Percentiles rank a stretch among this genome's conserved stretches.
Evolutionary conservation across 2,113 vertebrate species (phyloP).

Genomic region (Grus americana): DNA sequence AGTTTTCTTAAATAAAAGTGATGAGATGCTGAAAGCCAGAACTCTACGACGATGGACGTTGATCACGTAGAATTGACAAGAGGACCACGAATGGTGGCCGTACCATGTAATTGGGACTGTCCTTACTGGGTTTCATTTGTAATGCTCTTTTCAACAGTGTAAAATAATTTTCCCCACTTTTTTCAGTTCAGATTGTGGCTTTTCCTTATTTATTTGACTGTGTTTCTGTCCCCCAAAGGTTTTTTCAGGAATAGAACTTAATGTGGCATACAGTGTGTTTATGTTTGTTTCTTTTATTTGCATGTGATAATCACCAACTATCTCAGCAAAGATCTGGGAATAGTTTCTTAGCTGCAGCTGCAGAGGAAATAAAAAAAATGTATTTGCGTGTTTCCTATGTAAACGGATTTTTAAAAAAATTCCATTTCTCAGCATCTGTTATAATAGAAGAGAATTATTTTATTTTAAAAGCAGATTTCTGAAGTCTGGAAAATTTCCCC

Average conservation of each 20-base stretch:
- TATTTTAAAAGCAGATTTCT: conserved; percentile 21
- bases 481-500: neutral
- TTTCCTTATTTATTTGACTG: neutral
- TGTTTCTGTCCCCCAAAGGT: neutral
- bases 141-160: neutral
- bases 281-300: conserved; percentile 51
- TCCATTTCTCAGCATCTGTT: conserved; percentile 24
- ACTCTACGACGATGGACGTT: neutral
- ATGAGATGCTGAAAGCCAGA: neutral
- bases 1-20: neutral
- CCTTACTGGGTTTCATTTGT: neutral
- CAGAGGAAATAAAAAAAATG: conserved; percentile 36
- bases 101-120: neutral
- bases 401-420: conserved; percentile 8
- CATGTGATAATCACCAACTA: conserved; percentile 17
- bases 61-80: neutral
- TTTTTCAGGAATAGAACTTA: conserved; percentile 21
- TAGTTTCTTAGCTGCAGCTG: conserved; percentile 59
- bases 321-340: conserved; percentile 56
- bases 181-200: neutral
- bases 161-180: neutral
- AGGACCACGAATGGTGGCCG: neutral
- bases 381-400: conserved; percentile 29
- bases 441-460: conserved; percentile 7
- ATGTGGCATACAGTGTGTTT: conserved; percentile 2